Evolutionary conservation across 2,888 invertebrate species (phyloP).

Genomic region (Merodon equestris): DNA sequence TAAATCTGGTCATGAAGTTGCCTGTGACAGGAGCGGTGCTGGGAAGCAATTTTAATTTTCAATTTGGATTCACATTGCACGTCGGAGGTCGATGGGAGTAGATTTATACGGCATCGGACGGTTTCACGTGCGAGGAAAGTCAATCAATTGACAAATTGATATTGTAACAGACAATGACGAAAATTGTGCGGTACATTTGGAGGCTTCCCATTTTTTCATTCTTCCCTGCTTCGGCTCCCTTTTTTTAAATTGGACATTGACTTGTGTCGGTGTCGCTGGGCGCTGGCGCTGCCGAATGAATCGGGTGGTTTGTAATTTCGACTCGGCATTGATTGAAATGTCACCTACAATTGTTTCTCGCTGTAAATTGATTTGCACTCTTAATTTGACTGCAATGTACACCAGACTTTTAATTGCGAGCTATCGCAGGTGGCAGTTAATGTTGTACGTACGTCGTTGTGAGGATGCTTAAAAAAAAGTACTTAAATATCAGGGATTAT

Average conservation of each 20-base stretch:
- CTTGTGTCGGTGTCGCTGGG: no score
- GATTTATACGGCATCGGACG: neutral
- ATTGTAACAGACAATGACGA: conserved; percentile 70
- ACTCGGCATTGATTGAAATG: conserved; percentile 60
- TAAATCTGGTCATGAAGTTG: conserved; percentile 22
- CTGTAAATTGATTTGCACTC: conserved; percentile 60
- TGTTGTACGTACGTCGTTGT: no score
- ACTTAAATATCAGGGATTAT: no score
- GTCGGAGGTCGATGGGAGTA: neutral
- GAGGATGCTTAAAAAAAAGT: no score
- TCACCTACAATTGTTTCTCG: conserved; percentile 54
- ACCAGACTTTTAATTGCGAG: no score
- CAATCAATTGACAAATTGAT: conserved; percentile 70
- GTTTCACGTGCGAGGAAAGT: conserved; percentile 50
- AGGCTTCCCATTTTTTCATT: neutral
- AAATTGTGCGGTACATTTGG: conserved; percentile 46
- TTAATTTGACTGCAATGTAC: conserved; percentile 36
- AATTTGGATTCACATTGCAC: conserved; percentile 23
- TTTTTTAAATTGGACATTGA: conserved; percentile 33
- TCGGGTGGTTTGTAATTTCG: conserved; percentile 41
- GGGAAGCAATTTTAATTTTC: conserved; percentile 60
- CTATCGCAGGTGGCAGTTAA: no score
- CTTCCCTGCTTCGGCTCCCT: neutral
- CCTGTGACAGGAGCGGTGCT: neutral
- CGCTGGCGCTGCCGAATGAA: no score